These are phyloP conservation scores for Pocillopora meandrina DNA, from an alignment of 92 coral and sea anemone species.

Conservation along the genomic window DNA sequence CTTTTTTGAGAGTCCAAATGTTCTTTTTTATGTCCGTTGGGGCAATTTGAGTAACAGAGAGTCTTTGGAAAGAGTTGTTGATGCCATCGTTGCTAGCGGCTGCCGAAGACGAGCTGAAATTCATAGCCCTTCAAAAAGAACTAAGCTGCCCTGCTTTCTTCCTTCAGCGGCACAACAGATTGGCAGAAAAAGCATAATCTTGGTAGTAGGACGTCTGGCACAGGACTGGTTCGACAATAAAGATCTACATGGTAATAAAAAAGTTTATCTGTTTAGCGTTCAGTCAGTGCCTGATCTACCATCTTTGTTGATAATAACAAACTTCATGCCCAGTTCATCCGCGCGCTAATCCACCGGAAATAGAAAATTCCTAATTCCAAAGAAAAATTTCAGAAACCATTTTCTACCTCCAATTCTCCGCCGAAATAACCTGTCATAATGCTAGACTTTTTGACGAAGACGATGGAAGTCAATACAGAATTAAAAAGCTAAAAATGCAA, in stretches of 20 bases:
- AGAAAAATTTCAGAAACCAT: not conserved
- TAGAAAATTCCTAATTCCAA: not conserved
- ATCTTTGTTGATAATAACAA: conserved; percentile 42
- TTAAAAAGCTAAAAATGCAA: not conserved
- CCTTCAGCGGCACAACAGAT: conserved; percentile 19
- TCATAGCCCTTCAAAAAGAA: conserved; percentile 29
- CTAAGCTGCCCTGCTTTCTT: not conserved
- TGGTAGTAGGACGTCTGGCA: not conserved
- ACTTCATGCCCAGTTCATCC: conserved; percentile 26
- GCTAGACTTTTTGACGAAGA: not conserved
- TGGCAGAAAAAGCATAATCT: conserved; percentile 32
- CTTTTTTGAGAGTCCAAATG: conserved; percentile 48
- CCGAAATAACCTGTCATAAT: not conserved
- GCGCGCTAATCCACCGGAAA: conserved; percentile 17
- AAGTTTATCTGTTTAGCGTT: not conserved
- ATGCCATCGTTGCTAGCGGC: conserved; percentile 26
- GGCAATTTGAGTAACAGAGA: conserved; percentile 43
- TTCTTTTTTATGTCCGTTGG: conserved; percentile 64
- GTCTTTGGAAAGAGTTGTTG: conserved; percentile 44
- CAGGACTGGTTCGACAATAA: not conserved
- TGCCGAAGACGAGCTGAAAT: conserved; percentile 26
- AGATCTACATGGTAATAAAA: not conserved
- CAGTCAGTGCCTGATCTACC: not conserved
- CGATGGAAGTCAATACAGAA: not conserved
- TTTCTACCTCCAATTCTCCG: not conserved